Evolutionary conservation across 2,113 vertebrate genomes (phyloP).

Genomic region (Solea solea): DNA sequence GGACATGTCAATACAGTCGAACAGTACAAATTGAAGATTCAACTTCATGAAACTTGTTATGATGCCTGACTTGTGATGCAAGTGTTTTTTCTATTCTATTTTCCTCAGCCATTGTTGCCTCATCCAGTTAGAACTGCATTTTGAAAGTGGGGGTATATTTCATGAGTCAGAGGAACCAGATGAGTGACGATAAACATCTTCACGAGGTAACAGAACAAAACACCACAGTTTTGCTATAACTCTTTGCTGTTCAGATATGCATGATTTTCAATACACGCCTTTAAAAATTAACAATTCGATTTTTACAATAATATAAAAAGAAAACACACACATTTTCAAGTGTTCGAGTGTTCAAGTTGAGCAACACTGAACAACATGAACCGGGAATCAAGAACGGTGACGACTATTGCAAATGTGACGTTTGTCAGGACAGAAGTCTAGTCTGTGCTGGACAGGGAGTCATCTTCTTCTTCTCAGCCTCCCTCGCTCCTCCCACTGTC

Average conservation of each 20-base stretch:
- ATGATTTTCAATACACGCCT: no score
- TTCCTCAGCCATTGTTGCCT: constrained; percentile 3
- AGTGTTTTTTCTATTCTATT: no score
- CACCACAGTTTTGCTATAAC: background rate
- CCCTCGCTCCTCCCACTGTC: constrained; percentile 89
- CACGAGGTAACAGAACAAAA: constrained; percentile 1
- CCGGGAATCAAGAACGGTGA: constrained; percentile 24
- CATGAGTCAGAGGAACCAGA: constrained; percentile 36
- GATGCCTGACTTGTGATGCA: no score
- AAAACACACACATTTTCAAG: constrained; percentile 2
- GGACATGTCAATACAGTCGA: no score
- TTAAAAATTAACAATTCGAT: no score
- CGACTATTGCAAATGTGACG: constrained; percentile 34
- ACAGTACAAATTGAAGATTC: no score
- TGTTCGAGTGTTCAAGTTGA: background rate
- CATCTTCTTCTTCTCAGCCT: constrained; percentile 77
- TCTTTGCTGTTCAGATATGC: no score
- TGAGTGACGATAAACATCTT: background rate
- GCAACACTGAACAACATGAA: constrained; percentile 37
- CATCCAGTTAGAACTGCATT: constrained; percentile 8
- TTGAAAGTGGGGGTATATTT: constrained; percentile 35
- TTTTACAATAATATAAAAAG: no score
- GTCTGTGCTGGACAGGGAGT: constrained; percentile 64
- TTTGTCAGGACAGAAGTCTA: constrained; percentile 68
- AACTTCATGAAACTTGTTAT: no score